These are phyloP conservation scores for Istiophorus platypterus DNA, from an alignment of 2,113 vertebrate species.

Conservation along the genomic window DNA sequence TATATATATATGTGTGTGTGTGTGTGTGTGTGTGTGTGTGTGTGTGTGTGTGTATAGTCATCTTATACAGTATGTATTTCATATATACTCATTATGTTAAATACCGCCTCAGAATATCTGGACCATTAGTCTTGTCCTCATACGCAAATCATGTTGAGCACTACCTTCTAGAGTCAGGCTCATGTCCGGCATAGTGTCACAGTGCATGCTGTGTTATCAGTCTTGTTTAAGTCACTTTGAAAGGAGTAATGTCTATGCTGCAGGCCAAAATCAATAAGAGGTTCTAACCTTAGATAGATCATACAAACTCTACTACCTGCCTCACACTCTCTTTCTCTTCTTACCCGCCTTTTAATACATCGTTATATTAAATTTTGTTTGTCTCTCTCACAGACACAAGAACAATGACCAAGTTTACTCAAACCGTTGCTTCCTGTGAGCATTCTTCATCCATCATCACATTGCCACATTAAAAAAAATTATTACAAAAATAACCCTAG, in stretches of 20 bases:
- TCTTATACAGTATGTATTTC: no score
- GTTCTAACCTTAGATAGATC: conserved; percentile 43
- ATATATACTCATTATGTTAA: background rate
- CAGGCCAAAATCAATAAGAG: conserved; percentile 60
- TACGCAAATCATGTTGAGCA: background rate
- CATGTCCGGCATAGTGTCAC: conserved; percentile 19
- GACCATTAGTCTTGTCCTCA: background rate
- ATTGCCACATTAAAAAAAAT: conserved; percentile 33
- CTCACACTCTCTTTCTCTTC: conserved; percentile 8
- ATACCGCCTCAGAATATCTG: conserved; percentile 19
- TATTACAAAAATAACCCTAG: conserved; percentile 37
- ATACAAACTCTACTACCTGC: conserved; percentile 37
- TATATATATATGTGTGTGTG: no score
- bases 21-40: no score
- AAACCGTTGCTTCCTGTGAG: background rate
- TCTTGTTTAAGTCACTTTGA: conserved; percentile 29
- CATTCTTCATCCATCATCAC: background rate
- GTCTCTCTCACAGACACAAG: background rate
- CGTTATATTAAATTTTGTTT: background rate
- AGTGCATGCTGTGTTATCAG: conserved; percentile 48
- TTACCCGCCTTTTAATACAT: conserved; percentile 12
- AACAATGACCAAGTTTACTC: background rate
- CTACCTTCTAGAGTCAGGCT: conserved; percentile 17
- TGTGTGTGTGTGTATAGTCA: no score
- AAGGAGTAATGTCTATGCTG: conserved; percentile 36